Percentiles rank a stretch among this genome's conserved stretches.
These are phyloP conservation scores for Aelia acuminata DNA, from an alignment of 2,888 invertebrate species.

Conservation along the genomic window DNA sequence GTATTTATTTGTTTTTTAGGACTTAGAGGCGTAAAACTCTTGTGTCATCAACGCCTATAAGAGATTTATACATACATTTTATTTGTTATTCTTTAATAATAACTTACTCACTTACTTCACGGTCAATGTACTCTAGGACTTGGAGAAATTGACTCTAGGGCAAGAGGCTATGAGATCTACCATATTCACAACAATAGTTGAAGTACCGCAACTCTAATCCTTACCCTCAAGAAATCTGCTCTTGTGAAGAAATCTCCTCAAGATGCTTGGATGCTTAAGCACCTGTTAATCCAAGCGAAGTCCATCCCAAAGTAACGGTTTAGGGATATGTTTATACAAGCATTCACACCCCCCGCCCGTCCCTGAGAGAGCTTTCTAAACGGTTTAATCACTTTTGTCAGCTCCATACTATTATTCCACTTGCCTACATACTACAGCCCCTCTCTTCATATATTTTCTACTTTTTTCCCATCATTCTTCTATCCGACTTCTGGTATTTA, in stretches of 20 bases:
- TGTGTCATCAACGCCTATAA: no score
- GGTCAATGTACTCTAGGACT: neutral
- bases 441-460: slow-evolving; percentile 37
- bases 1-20: no score
- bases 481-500: slow-evolving; percentile 30
- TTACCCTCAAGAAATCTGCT: neutral
- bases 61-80: no score
- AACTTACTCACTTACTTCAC: no score
- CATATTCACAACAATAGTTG: neutral
- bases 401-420: slow-evolving; percentile 6
- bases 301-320: neutral
- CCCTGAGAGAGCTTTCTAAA: neutral
- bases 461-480: slow-evolving; percentile 44
- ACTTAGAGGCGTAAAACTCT: no score
- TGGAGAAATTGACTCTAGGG: neutral
- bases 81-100: no score
- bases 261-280: neutral
- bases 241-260: neutral
- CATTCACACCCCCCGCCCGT: neutral
- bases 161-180: neutral
- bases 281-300: neutral
- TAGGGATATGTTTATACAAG: slow-evolving; percentile 7
- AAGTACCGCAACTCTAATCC: neutral
- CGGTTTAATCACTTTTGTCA: slow-evolving; percentile 35
- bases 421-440: neutral